Percentiles rank a stretch among this genome's conserved stretches.
Evolutionary conservation across 2,113 vertebrate species (phyloP).

Genomic region (Verasper variegatus): DNA sequence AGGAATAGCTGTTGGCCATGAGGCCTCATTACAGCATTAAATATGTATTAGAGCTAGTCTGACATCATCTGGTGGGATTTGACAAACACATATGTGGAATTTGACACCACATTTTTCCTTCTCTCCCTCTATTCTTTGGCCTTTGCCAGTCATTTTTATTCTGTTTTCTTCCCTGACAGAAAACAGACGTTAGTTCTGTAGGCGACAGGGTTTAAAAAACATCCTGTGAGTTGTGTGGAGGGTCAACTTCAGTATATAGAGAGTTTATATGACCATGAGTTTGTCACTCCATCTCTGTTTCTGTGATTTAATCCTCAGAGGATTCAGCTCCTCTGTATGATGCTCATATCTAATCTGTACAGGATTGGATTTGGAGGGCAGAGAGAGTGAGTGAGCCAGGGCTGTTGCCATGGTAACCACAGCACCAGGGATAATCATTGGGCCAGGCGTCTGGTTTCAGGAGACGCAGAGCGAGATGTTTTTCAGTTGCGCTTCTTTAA

Average conservation of each 20-base stretch:
- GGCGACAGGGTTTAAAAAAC: slow-evolving; percentile 26
- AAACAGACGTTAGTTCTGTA: slow-evolving; percentile 31
- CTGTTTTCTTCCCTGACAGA: slow-evolving; percentile 4
- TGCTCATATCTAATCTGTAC: slow-evolving; percentile 60
- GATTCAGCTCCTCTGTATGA: slow-evolving; percentile 49
- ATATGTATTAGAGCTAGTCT: slow-evolving; percentile 24
- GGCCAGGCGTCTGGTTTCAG: slow-evolving; percentile 37
- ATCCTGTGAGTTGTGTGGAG: slow-evolving; percentile 20
- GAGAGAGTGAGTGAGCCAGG: slow-evolving; percentile 29
- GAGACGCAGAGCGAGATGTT: slow-evolving; percentile 18
- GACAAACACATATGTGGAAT: slow-evolving; percentile 14
- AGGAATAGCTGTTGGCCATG: slow-evolving; percentile 6
- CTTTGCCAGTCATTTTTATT: background rate
- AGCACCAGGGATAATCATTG: slow-evolving; percentile 32
- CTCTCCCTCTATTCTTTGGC: background rate
- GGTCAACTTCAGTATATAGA: background rate
- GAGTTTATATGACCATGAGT: background rate
- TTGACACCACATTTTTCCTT: background rate
- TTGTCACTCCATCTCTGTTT: slow-evolving; percentile 32
- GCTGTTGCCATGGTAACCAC: slow-evolving; percentile 61
- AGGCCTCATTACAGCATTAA: slow-evolving; percentile 18
- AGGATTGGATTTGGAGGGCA: slow-evolving; percentile 52
- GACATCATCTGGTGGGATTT: slow-evolving; percentile 37
- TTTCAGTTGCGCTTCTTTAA: background rate
- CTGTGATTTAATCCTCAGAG: slow-evolving; percentile 47